Percentiles rank a stretch among this genome's conserved stretches.
Evolutionary conservation across 1,140 invertebrate genomes (phyloP).

Genomic region (Magallana ariakensis): DNA sequence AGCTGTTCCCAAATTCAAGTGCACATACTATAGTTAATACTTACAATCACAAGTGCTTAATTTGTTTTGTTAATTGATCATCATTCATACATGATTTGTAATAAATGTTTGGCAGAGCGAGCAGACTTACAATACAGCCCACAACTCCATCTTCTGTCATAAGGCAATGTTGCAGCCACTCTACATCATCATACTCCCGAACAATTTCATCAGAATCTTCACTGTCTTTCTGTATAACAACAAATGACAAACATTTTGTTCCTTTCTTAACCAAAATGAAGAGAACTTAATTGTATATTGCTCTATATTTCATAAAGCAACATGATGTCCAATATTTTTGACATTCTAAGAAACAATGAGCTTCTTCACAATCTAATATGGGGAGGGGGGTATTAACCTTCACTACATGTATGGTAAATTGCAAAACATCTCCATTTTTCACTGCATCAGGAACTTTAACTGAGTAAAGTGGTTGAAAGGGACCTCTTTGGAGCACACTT

Average conservation of each 20-base stretch:
- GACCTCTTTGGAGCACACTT: slow-evolving; percentile 49
- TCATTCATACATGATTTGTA: too few species aligned
- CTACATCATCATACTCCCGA: slow-evolving; percentile 80
- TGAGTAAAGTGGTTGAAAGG: slow-evolving; percentile 75
- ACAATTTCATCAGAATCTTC: slow-evolving; percentile 65
- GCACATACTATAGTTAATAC: too few species aligned
- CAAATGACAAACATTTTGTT: neutral
- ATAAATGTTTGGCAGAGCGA: too few species aligned
- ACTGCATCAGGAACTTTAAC: slow-evolving; percentile 77
- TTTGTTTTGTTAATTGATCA: too few species aligned
- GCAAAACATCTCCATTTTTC: slow-evolving; percentile 79
- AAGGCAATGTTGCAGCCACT: slow-evolving; percentile 80
- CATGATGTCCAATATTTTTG: too few species aligned
- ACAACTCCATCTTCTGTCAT: slow-evolving; percentile 74
- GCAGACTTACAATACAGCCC: slow-evolving; percentile 79
- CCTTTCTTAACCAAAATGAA: too few species aligned
- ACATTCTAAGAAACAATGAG: neutral
- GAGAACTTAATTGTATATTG: too few species aligned
- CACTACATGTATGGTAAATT: slow-evolving; percentile 76
- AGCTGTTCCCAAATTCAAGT: too few species aligned
- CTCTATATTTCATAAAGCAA: too few species aligned
- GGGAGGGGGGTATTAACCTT: slow-evolving; percentile 45
- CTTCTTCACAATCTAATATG: neutral
- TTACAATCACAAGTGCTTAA: too few species aligned
- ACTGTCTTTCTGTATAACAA: slow-evolving; percentile 34